Percentiles rank a stretch among this genome's conserved stretches.
Conservation (phyloP, 2,113 vertebrate species). For the Hystrix brachyura region DNA sequence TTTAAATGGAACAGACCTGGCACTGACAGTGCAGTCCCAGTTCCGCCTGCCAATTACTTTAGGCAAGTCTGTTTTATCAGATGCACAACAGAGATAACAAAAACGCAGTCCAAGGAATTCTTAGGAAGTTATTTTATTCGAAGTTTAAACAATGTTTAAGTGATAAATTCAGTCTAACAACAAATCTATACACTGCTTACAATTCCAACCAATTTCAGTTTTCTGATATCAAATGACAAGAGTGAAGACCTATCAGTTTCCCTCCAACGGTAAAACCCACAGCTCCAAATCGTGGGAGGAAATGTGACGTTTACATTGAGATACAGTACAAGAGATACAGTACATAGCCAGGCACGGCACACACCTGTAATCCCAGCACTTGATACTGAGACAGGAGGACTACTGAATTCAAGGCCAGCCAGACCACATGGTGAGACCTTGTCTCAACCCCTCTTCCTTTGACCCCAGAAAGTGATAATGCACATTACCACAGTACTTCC, state of each 20-base stretch:
- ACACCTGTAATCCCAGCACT: neutral
- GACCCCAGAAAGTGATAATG: slow-evolving; percentile 28
- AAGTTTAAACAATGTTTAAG: slow-evolving; percentile 68
- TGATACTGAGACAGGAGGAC: neutral
- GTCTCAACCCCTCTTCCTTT: neutral
- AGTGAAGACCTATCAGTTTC: neutral
- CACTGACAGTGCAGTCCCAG: neutral
- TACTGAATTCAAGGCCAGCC: neutral
- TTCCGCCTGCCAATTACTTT: neutral
- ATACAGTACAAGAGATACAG: neutral
- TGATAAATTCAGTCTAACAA: slow-evolving; percentile 50
- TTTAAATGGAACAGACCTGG: neutral
- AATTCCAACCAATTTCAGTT: slow-evolving; percentile 60
- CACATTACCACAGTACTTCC: slow-evolving; percentile 22
- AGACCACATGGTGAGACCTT: neutral
- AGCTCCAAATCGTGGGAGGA: slow-evolving; percentile 22
- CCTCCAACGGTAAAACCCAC: slow-evolving; percentile 31
- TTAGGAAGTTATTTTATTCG: slow-evolving; percentile 76
- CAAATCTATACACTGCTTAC: slow-evolving; percentile 53
- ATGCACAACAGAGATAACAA: neutral
- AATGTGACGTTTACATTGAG: slow-evolving; percentile 24
- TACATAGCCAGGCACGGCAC: neutral
- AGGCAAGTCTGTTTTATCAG: neutral
- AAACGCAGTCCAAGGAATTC: slow-evolving; percentile 45
- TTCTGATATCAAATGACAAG: slow-evolving; percentile 27